phyloP scores from a whole-genome alignment of 2,888 invertebrate species.

The Cryptus armator region DNA sequence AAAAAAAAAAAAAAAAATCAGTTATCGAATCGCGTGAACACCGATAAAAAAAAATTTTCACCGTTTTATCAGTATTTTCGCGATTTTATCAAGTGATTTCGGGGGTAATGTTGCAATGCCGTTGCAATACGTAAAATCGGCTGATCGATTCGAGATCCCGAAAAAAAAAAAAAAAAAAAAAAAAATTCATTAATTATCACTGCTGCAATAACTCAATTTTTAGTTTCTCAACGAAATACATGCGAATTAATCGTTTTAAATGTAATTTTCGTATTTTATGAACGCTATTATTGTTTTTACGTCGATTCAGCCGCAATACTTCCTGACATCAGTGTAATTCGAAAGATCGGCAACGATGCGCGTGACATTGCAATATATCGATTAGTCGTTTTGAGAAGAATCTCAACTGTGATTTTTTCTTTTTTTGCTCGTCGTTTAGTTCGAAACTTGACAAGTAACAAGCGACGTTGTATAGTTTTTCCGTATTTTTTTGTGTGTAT shows the following conservation, averaged over 20 bases:
- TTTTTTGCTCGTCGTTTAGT: conserved; percentile 21
- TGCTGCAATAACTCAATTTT: not conserved
- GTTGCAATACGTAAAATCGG: not conserved
- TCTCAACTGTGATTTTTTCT: conserved; percentile 63
- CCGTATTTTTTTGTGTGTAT: not conserved
- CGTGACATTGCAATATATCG: conserved; percentile 43
- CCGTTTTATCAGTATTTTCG: not conserved
- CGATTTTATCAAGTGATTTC: not conserved
- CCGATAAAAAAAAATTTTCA: not conserved
- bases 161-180: not conserved
- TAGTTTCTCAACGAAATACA: not conserved
- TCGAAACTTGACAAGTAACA: conserved; percentile 10
- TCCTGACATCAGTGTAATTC: conserved; percentile 7
- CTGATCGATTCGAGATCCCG: not conserved
- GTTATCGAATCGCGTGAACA: not conserved
- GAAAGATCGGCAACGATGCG: not conserved
- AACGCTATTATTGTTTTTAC: not conserved
- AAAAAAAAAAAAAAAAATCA: not conserved
- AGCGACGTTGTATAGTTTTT: conserved; percentile 36
- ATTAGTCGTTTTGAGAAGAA: conserved; percentile 52
- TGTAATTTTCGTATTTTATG: not conserved
- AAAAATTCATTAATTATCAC: not conserved
- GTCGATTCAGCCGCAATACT: conserved; percentile 2
- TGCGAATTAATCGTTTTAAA: not conserved
- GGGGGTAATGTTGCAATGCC: not conserved